Conservation (phyloP, 2,888 invertebrate genomes). For the Homarus gammarus region DNA sequence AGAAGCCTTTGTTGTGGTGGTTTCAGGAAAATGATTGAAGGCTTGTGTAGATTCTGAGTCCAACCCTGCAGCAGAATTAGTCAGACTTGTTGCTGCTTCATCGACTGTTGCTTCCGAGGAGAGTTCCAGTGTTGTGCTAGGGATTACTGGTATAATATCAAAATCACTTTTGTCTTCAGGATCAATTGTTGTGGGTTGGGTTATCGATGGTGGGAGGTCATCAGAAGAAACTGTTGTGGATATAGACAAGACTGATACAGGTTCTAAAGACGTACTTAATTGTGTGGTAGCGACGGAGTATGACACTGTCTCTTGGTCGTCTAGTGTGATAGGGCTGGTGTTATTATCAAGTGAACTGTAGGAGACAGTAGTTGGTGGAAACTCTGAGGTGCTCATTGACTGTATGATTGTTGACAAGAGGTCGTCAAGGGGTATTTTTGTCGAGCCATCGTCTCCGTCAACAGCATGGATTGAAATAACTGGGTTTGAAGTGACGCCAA, state of each 20-base stretch:
- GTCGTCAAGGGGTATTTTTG: conserved; percentile 28
- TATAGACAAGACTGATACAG: background rate
- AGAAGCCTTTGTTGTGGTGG: background rate
- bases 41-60: background rate
- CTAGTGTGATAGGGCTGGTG: background rate
- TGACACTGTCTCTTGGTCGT: background rate
- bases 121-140: background rate
- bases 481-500: background rate
- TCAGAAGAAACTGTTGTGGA: background rate
- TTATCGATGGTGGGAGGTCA: background rate
- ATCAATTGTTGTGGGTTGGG: background rate
- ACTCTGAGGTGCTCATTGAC: conserved; percentile 8
- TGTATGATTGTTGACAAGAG: conserved; percentile 24
- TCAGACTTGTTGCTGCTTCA: background rate
- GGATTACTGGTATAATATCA: background rate
- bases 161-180: background rate
- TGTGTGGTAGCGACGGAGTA: background rate
- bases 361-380: background rate
- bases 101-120: background rate
- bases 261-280: background rate
- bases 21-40: background rate
- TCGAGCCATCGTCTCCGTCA: background rate
- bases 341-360: background rate
- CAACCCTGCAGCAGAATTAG: background rate
- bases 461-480: background rate